Percentiles rank a stretch among this genome's conserved stretches.
Conservation (phyloP, 2,888 invertebrate species). For the Synanthedon formicaeformis region DNA sequence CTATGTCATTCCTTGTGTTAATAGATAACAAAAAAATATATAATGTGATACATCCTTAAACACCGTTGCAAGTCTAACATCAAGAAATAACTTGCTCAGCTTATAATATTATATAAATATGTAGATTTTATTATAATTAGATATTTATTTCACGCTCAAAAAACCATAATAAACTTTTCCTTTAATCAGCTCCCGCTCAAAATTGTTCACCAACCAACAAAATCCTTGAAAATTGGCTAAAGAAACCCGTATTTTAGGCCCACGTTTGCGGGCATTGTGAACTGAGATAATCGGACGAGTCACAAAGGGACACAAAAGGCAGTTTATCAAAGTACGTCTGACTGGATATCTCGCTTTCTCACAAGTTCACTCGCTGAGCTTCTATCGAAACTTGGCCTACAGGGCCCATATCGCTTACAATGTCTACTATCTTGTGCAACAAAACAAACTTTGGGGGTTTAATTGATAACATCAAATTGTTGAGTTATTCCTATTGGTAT, state of each 20-base stretch:
- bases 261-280: conserved; percentile 26
- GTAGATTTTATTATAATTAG: too few relatives aligned
- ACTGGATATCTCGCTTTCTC: conserved; percentile 34
- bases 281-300: conserved; percentile 38
- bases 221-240: background rate
- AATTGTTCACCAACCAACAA: too few relatives aligned
- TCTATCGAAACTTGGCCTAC: conserved; percentile 22
- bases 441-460: background rate
- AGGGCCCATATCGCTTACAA: background rate
- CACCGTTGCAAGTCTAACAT: too few relatives aligned
- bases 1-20: too few relatives aligned
- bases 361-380: conserved; percentile 29
- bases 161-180: too few relatives aligned
- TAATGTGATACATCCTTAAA: too few relatives aligned
- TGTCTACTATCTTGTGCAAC: background rate
- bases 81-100: too few relatives aligned
- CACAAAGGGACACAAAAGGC: conserved; percentile 40
- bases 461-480: background rate
- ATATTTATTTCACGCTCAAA: too few relatives aligned
- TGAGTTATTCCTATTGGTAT: background rate
- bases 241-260: conserved; percentile 18
- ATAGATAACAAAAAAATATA: too few relatives aligned
- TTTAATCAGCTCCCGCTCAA: too few relatives aligned
- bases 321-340: conserved; percentile 49
- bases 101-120: too few relatives aligned